phyloP scores from a whole-genome alignment of 2,888 invertebrate species.

The Acanthosoma haemorrhoidale region DNA sequence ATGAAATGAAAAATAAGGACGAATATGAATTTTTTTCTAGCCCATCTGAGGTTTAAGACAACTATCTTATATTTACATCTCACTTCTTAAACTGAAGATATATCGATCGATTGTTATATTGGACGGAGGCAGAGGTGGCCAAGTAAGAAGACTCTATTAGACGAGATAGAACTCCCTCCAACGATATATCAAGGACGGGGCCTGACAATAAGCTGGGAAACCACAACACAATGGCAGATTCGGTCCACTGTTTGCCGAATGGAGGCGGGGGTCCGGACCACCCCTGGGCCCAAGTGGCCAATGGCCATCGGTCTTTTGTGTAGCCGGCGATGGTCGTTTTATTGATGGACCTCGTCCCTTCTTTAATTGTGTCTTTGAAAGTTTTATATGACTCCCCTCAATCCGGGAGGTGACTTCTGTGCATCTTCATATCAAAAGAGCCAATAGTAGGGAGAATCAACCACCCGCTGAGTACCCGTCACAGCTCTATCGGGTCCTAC shows the following conservation, averaged over 20 bases:
- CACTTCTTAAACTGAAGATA: no score
- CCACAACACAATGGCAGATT: background rate
- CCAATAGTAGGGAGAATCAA: no score
- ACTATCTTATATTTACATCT: no score
- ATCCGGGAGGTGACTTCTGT: background rate
- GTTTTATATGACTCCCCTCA: background rate
- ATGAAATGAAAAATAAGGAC: no score
- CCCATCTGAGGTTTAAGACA: no score
- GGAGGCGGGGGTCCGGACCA: no score
- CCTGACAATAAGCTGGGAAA: background rate
- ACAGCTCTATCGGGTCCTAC: no score
- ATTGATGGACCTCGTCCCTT: background rate
- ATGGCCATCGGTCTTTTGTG: background rate
- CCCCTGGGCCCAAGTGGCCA: background rate
- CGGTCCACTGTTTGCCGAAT: background rate
- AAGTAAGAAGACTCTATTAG: no score
- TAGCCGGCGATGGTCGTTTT: background rate
- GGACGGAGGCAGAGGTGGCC: background rate
- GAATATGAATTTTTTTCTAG: no score
- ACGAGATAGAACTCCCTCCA: background rate
- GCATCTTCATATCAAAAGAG: no score
- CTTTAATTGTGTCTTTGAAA: conserved; percentile 1
- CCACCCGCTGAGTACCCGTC: no score
- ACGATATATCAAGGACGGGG: background rate
- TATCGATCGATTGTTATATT: no score